Evolutionary conservation across 2,797 vertebrate genomes (phyloP).

Genomic region (Coilia nasus): DNA sequence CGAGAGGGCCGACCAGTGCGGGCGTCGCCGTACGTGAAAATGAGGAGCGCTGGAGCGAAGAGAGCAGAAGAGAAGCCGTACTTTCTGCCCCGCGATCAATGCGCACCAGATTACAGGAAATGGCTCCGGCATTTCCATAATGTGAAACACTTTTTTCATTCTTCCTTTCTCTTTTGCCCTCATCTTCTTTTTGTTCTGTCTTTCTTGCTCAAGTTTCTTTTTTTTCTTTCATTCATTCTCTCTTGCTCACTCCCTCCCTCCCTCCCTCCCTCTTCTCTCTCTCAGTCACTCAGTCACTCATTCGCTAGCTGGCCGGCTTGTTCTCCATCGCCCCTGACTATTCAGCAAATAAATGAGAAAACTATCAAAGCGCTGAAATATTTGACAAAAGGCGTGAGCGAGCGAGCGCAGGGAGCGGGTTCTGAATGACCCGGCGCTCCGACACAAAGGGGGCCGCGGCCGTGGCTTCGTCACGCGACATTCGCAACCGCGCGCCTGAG

Average conservation of each 20-base stretch:
- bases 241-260: neutral
- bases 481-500: conserved; percentile 57
- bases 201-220: conserved; percentile 31
- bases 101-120: conserved; percentile 78
- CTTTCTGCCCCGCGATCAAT: conserved; percentile 77
- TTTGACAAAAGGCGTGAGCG: conserved; percentile 74
- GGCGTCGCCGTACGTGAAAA: conserved; percentile 71
- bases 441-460: conserved; percentile 64
- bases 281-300: neutral
- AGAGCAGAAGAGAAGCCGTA: conserved; percentile 59
- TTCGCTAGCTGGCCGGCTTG: neutral
- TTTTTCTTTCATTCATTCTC: conserved; percentile 12
- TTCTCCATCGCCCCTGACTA: conserved; percentile 63
- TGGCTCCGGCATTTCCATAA: conserved; percentile 82
- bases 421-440: conserved; percentile 75
- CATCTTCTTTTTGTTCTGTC: conserved; percentile 33
- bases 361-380: conserved; percentile 77
- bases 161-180: neutral
- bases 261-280: neutral
- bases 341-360: conserved; percentile 86
- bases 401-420: conserved; percentile 58
- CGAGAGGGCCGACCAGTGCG: conserved; percentile 54
- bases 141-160: conserved; percentile 75
- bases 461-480: too few relatives aligned
- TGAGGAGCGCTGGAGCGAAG: conserved; percentile 65